These are phyloP conservation scores for Metopolophium dirhodum DNA, from an alignment of 1,140 invertebrate genomes.

Conservation along the genomic window DNA sequence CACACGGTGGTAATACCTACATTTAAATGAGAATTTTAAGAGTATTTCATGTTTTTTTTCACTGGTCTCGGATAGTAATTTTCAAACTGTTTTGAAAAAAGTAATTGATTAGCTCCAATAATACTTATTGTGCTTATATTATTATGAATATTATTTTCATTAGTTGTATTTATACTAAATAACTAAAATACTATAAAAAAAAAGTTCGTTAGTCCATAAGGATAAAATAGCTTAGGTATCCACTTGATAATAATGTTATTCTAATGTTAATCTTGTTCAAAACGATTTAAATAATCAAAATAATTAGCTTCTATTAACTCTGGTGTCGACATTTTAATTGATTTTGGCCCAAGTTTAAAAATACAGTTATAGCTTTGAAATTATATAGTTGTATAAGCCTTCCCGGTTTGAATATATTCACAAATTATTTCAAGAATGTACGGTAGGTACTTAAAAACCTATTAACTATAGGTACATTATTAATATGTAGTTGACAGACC, in stretches of 20 bases:
- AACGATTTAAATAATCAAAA: neutral
- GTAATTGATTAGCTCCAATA: too few relatives aligned
- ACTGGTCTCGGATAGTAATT: too few relatives aligned
- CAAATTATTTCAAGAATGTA: neutral
- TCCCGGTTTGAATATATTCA: too few relatives aligned
- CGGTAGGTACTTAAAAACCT: neutral
- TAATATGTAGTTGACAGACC: neutral
- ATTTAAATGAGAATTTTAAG: too few relatives aligned
- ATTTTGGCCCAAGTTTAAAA: neutral
- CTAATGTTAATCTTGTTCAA: neutral
- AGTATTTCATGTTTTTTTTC: too few relatives aligned
- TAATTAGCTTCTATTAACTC: too few relatives aligned
- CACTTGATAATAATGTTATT: neutral
- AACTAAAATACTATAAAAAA: neutral
- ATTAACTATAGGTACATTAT: neutral
- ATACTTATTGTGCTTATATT: too few relatives aligned
- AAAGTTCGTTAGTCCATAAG: neutral
- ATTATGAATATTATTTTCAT: too few relatives aligned
- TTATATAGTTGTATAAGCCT: neutral
- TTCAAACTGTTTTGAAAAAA: too few relatives aligned
- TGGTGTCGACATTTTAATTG: neutral
- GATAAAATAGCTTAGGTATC: neutral
- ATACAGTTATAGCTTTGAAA: neutral
- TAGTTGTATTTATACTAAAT: too few relatives aligned
- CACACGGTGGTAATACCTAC: too few relatives aligned